A percentile compares a stretch with the other conserved stretches of the same genome.
Evolutionary conservation across 2,113 vertebrate genomes (phyloP).

Genomic region (Vicugna pacos): DNA sequence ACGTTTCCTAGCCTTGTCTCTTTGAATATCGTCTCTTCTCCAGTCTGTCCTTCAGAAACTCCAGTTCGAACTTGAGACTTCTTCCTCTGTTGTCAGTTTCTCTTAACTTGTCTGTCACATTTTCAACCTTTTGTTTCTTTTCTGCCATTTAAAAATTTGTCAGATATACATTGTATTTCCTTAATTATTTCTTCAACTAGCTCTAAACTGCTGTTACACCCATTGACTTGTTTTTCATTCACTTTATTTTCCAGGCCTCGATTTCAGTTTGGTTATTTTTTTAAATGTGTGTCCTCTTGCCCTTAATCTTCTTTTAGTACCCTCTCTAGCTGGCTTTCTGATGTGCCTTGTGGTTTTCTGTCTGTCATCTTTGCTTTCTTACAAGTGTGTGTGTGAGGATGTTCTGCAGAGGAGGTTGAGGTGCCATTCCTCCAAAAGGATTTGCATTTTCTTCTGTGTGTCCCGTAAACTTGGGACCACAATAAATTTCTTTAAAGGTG

Average conservation of each 20-base stretch:
- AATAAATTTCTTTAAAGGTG: not conserved
- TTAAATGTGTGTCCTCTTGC: not conserved
- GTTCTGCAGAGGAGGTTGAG: not conserved
- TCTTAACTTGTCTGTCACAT: not conserved
- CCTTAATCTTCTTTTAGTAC: not conserved
- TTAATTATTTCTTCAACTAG: not conserved
- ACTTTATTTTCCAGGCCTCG: not conserved
- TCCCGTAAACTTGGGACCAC: not conserved
- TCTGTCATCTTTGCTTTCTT: not conserved
- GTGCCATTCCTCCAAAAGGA: not conserved
- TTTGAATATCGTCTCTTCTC: not conserved
- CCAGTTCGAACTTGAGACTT: rapidly evolving
- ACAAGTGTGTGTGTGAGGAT: not conserved
- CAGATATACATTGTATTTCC: not conserved
- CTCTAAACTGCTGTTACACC: not conserved
- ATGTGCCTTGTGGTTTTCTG: not conserved
- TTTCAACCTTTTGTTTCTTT: not conserved
- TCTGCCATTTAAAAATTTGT: not conserved
- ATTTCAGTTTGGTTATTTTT: not conserved
- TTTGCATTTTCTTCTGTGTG: not conserved
- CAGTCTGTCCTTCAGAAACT: not conserved
- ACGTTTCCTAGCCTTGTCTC: not conserved
- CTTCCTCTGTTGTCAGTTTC: not conserved
- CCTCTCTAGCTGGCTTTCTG: not conserved
- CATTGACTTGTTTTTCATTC: not conserved